Conservation (phyloP, 2,888 invertebrate species). For the Agonopterix alstromeriana region DNA sequence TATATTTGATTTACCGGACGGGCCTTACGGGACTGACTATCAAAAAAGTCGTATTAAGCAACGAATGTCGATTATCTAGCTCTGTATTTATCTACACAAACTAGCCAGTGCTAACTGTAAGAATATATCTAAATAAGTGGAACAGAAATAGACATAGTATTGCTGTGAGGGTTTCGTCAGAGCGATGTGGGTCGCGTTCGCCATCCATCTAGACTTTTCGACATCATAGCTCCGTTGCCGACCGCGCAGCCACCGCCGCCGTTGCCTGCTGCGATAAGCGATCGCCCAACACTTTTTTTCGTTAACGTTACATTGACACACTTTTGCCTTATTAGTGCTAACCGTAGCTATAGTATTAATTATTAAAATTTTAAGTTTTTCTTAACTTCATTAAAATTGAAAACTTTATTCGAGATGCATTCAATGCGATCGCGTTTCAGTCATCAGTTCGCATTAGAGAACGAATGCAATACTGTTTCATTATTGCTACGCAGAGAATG, state of each 20-base stretch:
- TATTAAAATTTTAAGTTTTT: not conserved
- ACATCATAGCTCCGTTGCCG: slow-evolving; percentile 38
- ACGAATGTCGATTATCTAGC: too few relatives aligned
- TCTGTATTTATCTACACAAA: too few relatives aligned
- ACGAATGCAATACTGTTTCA: too few relatives aligned
- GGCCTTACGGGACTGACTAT: too few relatives aligned
- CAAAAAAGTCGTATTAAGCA: too few relatives aligned
- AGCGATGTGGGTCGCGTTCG: slow-evolving; percentile 48
- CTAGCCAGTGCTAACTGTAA: too few relatives aligned
- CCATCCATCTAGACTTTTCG: slow-evolving; percentile 45
- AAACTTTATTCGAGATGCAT: too few relatives aligned
- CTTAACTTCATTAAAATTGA: too few relatives aligned
- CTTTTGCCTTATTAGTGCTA: slow-evolving; percentile 19
- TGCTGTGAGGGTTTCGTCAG: slow-evolving; percentile 40
- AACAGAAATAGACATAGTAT: slow-evolving; percentile 23
- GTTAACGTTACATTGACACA: slow-evolving; percentile 50
- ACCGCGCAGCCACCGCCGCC: slow-evolving; percentile 5
- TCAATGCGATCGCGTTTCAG: too few relatives aligned
- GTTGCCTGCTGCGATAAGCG: slow-evolving; percentile 28
- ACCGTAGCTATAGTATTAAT: slow-evolving; percentile 16
- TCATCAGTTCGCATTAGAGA: too few relatives aligned
- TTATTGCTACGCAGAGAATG: too few relatives aligned
- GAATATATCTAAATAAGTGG: slow-evolving; percentile 13
- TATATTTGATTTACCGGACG: too few relatives aligned
- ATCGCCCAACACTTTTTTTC: slow-evolving; percentile 37